phyloP scores from a whole-genome alignment of 2,113 vertebrate genomes.

The Bungarus multicinctus region DNA sequence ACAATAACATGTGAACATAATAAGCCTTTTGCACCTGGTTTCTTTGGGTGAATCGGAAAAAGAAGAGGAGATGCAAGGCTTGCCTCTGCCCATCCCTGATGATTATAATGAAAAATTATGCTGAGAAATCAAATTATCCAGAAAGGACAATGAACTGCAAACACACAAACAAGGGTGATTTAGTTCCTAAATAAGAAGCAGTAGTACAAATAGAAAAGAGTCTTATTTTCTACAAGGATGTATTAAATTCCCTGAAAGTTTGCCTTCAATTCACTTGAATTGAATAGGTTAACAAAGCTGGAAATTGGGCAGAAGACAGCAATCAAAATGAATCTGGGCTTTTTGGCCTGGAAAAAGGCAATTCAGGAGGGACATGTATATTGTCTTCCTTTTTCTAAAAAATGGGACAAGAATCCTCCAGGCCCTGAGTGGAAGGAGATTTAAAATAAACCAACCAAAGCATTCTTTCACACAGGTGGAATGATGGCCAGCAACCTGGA shows the following conservation, averaged over 20 bases:
- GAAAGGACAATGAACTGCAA: not conserved
- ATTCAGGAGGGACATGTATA: not conserved
- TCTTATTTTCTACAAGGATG: not conserved
- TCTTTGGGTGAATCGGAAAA: not conserved
- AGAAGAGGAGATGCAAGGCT: not conserved
- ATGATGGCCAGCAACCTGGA: not conserved
- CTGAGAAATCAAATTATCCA: slow-evolving; percentile 44
- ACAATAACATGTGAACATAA: not conserved
- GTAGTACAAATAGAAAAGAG: not conserved
- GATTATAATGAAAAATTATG: not conserved
- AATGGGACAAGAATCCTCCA: not conserved
- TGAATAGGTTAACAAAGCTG: not conserved
- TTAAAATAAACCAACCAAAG: not conserved
- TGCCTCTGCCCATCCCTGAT: not conserved
- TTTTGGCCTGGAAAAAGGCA: not conserved
- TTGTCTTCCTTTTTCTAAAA: not conserved
- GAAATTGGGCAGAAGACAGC: not conserved
- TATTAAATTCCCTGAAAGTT: slow-evolving; percentile 30
- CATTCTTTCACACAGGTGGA: not conserved
- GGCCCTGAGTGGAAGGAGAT: not conserved
- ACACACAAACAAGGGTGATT: not conserved
- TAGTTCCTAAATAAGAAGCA: not conserved
- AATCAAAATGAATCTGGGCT: not conserved
- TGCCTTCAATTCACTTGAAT: slow-evolving; percentile 29
- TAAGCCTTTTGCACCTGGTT: not conserved